Evolutionary conservation across 2,113 vertebrate genomes (phyloP), one percentile per base, ranked within the genome.

Genomic region (Spea multiplicata): DNA sequence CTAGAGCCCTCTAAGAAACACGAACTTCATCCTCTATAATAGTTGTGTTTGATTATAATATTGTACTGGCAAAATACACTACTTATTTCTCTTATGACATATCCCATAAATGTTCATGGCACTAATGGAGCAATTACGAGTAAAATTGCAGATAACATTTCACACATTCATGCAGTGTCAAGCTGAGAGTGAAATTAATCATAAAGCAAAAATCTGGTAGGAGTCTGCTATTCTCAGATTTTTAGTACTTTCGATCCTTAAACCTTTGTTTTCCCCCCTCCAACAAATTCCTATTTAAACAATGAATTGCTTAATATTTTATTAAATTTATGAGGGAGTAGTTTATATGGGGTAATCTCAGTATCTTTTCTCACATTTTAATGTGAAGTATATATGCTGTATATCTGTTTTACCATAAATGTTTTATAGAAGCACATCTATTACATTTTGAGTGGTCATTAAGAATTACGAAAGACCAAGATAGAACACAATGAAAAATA

Each of bases 121-220:
- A 59, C 55, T 59, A 59, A 59, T 59, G 55, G 55, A 59, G 55
- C 55, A 59, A 59, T 59, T 59, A 59, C 9, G 55, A 13, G 55
- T 59, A 4, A 59, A 59, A 59, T 59, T 59, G 55, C 10, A 4
- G 55, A 59, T 59, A 59, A 13, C 6, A 59, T 59, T 59, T 59
- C 14, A 59, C 14, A 59, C 55, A 59, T 59, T 59, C 12, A 59
- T 59, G 10, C 55, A 59, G 55, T 59, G 55, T 59, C 55, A 59
- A 59, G 55, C 55, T 59, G 55, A 59, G 55, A 59, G 9, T 59
- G 55, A 12, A 59, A 59, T 59, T 59, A 59, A 59, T 59, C 55
- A 59, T 13, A 59, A 7, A 59, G 55, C 9, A 59, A 59, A 9
- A 59, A 59, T 59, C 14, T 59, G 14, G 55, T 59, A 59, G 55